Percentiles rank a stretch among this genome's conserved stretches.
phyloP scores from a whole-genome alignment of 2,888 invertebrate genomes.

The Drosophila dives region DNA sequence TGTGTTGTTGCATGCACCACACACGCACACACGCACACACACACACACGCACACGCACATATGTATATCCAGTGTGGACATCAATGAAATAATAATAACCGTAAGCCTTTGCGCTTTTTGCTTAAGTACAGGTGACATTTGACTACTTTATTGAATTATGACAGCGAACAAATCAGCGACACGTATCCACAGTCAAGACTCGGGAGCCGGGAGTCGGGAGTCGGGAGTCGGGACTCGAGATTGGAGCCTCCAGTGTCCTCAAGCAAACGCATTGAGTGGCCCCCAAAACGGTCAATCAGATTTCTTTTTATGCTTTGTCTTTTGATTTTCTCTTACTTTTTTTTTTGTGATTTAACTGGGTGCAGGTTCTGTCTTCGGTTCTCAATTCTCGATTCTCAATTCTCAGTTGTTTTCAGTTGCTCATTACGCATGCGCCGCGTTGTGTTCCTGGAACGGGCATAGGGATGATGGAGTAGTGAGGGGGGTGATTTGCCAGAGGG shows the following conservation, averaged over 20 bases:
- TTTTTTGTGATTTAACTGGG: constrained; percentile 14
- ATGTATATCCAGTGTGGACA: constrained; percentile 6
- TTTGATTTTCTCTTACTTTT: neutral
- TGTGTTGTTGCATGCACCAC: constrained; percentile 13
- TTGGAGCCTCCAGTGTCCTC: constrained; percentile 16
- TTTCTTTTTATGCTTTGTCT: constrained; percentile 11
- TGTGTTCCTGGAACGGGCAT: constrained; percentile 23
- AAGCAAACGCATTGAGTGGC: constrained; percentile 2
- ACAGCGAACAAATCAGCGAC: constrained; percentile 82
- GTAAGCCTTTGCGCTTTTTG: constrained; percentile 64
- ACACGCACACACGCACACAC: constrained; percentile 3
- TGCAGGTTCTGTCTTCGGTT: constrained; percentile 4
- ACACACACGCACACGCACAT: neutral
- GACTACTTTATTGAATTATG: constrained; percentile 83
- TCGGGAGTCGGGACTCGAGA: neutral
- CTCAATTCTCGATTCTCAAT: neutral
- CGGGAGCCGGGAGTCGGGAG: neutral
- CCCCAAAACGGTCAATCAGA: constrained; percentile 39
- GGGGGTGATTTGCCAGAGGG: neutral
- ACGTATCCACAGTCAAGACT: constrained; percentile 44
- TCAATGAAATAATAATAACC: constrained; percentile 40
- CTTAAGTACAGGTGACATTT: constrained; percentile 68
- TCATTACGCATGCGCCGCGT: constrained; percentile 72
- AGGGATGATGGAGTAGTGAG: neutral
- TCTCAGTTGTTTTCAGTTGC: constrained; percentile 9